Percentiles rank a stretch among this genome's conserved stretches.
Conservation (phyloP, 2,888 invertebrate species). For the Leptopilina drosophilae region DNA sequence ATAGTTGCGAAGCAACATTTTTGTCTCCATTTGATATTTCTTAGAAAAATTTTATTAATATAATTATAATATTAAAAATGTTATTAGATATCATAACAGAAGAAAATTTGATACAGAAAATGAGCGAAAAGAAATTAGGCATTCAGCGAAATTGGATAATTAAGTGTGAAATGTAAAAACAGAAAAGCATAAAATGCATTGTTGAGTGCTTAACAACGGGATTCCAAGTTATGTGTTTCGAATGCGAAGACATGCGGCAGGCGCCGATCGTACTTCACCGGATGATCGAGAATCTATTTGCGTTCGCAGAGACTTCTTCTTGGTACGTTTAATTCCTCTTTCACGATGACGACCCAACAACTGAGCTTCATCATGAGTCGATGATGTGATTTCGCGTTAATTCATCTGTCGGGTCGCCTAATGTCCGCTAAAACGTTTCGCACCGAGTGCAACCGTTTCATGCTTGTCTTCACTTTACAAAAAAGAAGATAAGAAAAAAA, state of each 20-base stretch:
- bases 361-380: constrained; percentile 46
- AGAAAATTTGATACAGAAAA: too few species aligned
- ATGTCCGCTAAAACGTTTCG: constrained; percentile 32
- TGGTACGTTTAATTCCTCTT: constrained; percentile 53
- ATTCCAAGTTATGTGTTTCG: constrained; percentile 35
- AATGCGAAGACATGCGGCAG: constrained; percentile 47
- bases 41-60: too few species aligned
- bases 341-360: constrained; percentile 47
- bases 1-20: too few species aligned
- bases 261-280: constrained; percentile 61
- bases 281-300: constrained; percentile 64
- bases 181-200: constrained; percentile 45
- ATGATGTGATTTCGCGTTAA: constrained; percentile 35
- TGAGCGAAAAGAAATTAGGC: neutral
- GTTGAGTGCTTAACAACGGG: constrained; percentile 25
- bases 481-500: neutral
- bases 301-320: constrained; percentile 51
- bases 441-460: constrained; percentile 8
- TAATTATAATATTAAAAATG: too few species aligned
- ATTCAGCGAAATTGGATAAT: neutral
- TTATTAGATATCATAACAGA: too few species aligned
- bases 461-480: neutral
- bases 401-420: constrained; percentile 30
- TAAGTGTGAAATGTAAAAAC: neutral
- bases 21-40: too few species aligned